A percentile compares a stretch with the other conserved stretches of the same genome.
Conservation (phyloP, 1,140 invertebrate species). For the Eueides isabella region DNA sequence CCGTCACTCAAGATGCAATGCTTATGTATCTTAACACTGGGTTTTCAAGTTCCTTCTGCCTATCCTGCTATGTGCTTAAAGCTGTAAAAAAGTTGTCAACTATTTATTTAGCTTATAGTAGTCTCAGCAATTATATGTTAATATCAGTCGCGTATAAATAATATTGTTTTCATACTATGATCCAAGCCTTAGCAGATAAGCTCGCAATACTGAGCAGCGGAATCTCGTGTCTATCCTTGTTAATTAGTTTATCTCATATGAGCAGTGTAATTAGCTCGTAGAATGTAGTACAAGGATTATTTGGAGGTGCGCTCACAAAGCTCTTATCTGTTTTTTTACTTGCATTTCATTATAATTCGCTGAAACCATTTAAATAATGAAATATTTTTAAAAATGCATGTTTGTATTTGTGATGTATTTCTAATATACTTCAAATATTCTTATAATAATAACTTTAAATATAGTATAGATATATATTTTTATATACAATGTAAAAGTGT, state of each 20-base stretch:
- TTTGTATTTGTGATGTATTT: neutral
- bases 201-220: slow-evolving; percentile 61
- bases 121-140: neutral
- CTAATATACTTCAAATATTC: neutral
- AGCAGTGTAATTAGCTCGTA: slow-evolving; percentile 72
- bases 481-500: neutral
- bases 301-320: slow-evolving; percentile 58
- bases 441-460: too few relatives aligned
- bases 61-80: too few relatives aligned
- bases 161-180: slow-evolving; percentile 14
- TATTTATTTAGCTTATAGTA: neutral
- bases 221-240: slow-evolving; percentile 78
- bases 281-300: slow-evolving; percentile 76
- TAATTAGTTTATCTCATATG: slow-evolving; percentile 81
- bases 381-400: neutral
- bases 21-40: too few relatives aligned
- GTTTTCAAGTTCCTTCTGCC: too few relatives aligned
- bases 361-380: neutral
- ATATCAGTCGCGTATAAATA: neutral
- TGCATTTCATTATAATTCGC: slow-evolving; percentile 1
- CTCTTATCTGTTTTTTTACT: slow-evolving; percentile 47
- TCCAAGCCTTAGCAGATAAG: slow-evolving; percentile 59
- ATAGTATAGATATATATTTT: neutral
- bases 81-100: too few relatives aligned
- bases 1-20: too few relatives aligned